These are phyloP conservation scores for Coccyzus lansbergi DNA, from an alignment of 2,797 vertebrate genomes.

Conservation along the genomic window DNA sequence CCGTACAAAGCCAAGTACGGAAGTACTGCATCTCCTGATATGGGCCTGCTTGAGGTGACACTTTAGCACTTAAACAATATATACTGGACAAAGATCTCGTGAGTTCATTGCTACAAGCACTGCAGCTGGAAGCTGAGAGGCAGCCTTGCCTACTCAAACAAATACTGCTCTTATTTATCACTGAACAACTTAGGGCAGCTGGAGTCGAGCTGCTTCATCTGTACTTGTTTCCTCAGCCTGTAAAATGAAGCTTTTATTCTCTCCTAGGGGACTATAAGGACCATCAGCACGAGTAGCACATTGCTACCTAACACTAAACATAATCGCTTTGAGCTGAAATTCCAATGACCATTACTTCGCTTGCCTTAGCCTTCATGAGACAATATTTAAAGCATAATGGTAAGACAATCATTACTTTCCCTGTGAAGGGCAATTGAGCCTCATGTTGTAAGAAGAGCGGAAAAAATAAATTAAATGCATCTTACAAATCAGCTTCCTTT, in stretches of 20 bases:
- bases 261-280: background rate
- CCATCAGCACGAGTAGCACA: background rate
- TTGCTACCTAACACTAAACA: background rate
- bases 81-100: background rate
- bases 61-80: background rate
- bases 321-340: slow-evolving; percentile 25
- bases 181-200: slow-evolving; percentile 27
- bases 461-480: background rate
- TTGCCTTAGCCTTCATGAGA: background rate
- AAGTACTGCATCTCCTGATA: background rate
- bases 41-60: background rate
- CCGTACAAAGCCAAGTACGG: background rate
- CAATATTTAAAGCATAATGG: background rate
- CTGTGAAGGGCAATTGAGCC: background rate
- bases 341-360: background rate
- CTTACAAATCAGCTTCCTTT: background rate
- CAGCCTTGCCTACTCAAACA: slow-evolving; percentile 22
- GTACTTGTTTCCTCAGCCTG: background rate
- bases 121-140: background rate
- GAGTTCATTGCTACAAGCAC: background rate
- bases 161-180: slow-evolving; percentile 12
- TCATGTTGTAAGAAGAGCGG: background rate
- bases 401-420: background rate
- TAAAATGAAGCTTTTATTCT: slow-evolving; percentile 34
- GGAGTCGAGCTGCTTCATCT: slow-evolving; percentile 14